Conservation (phyloP, 2,888 invertebrate species). For the Neria commutata region DNA sequence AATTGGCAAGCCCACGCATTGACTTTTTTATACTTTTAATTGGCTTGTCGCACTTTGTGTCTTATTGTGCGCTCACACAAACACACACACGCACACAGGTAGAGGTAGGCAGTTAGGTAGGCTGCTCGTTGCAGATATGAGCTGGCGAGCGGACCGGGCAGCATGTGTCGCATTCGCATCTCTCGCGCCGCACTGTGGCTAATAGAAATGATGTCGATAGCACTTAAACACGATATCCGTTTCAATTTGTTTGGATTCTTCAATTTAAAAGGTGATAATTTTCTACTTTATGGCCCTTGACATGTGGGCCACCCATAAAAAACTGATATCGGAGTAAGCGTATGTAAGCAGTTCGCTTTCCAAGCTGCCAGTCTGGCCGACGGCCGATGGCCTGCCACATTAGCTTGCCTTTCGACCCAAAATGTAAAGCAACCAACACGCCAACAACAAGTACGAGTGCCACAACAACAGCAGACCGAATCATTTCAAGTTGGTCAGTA, state of each 20-base stretch:
- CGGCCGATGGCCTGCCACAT: slow-evolving; percentile 25
- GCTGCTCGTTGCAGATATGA: too few species aligned
- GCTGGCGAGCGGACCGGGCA: not conserved
- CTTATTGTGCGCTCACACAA: slow-evolving; percentile 21
- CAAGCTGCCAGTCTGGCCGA: slow-evolving; percentile 10
- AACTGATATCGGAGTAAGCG: slow-evolving; percentile 57
- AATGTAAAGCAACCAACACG: not conserved
- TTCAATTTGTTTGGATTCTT: slow-evolving; percentile 63
- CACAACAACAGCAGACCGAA: slow-evolving; percentile 13
- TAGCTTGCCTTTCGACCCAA: not conserved
- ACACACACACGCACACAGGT: slow-evolving; percentile 1
- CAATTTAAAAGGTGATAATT: slow-evolving; percentile 63
- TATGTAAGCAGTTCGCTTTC: not conserved
- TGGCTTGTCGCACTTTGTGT: slow-evolving; percentile 54
- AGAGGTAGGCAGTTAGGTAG: too few species aligned
- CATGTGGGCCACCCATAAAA: slow-evolving; percentile 63
- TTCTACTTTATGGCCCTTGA: slow-evolving; percentile 62
- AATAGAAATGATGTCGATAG: slow-evolving; percentile 62
- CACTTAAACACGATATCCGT: slow-evolving; percentile 63
- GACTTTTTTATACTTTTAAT: slow-evolving; percentile 50
- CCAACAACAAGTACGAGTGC: slow-evolving; percentile 5
- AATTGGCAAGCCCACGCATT: slow-evolving; percentile 41
- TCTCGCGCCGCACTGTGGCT: slow-evolving; percentile 33
- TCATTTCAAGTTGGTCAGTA: slow-evolving; percentile 23
- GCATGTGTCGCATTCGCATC: slow-evolving; percentile 10